Percentiles rank a stretch among this genome's conserved stretches.
Evolutionary conservation across 2,888 invertebrate species (phyloP).

Genomic region (Plebejus argus): DNA sequence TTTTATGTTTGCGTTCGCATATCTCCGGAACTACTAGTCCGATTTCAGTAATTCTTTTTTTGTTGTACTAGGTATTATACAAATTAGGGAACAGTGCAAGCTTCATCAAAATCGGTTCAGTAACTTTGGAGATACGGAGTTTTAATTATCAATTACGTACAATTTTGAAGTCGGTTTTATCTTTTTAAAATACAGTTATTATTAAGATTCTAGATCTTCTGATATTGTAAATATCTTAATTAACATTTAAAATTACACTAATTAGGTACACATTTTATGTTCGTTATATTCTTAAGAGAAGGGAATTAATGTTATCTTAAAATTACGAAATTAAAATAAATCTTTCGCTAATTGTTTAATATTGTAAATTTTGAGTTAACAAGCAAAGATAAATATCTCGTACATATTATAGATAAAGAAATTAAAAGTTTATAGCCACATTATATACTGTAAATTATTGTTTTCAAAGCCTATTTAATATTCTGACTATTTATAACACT

Average conservation of each 20-base stretch:
- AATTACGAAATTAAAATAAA: constrained; percentile 2
- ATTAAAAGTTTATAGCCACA: background rate
- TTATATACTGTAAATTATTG: constrained; percentile 2
- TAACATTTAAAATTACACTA: constrained; percentile 13
- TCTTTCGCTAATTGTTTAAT: background rate
- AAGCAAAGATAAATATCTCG: background rate
- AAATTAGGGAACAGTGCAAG: too few species aligned
- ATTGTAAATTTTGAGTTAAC: constrained; percentile 20
- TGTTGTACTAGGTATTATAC: too few species aligned
- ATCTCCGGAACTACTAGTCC: too few species aligned
- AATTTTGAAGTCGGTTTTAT: too few species aligned
- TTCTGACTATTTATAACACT: constrained; percentile 3
- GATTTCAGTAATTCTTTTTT: too few species aligned
- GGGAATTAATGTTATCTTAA: background rate
- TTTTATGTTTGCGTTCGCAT: too few species aligned
- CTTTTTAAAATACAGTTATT: too few species aligned
- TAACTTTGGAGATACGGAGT: too few species aligned
- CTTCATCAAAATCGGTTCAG: too few species aligned
- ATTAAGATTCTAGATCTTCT: background rate
- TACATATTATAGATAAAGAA: background rate
- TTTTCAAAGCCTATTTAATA: background rate
- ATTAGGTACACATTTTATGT: constrained; percentile 12
- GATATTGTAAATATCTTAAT: background rate
- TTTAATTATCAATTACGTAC: too few species aligned
- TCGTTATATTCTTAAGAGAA: background rate